phyloP scores from a whole-genome alignment of 2,888 invertebrate genomes.

The Dichetophora obliterata region DNA sequence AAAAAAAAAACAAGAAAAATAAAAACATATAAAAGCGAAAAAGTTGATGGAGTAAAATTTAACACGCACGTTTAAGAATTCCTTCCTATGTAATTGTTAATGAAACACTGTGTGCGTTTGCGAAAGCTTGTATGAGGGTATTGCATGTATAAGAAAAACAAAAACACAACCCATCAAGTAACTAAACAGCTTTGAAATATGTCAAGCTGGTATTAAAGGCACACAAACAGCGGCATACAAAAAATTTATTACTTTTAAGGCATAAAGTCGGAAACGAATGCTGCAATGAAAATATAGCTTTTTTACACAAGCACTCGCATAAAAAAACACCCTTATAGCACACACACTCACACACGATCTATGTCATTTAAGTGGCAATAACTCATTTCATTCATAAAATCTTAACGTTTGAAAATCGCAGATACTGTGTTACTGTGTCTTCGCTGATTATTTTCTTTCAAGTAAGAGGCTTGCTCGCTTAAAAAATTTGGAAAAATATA shows the following conservation, averaged over 20 bases:
- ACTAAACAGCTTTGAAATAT: background rate
- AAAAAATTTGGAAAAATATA: too few species aligned
- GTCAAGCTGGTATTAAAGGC: constrained; percentile 18
- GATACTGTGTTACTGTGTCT: constrained; percentile 9
- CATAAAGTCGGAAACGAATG: constrained; percentile 25
- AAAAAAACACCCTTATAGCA: background rate
- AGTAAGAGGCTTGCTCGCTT: too few species aligned
- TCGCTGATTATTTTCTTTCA: background rate
- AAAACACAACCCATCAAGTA: background rate
- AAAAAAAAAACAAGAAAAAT: too few species aligned
- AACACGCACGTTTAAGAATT: too few species aligned
- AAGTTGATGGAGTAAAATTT: too few species aligned
- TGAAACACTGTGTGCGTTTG: too few species aligned
- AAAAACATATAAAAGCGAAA: too few species aligned
- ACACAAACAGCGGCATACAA: background rate
- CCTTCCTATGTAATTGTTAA: too few species aligned
- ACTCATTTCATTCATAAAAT: constrained; percentile 31
- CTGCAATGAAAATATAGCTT: constrained; percentile 7
- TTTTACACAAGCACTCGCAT: background rate
- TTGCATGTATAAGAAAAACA: too few species aligned
- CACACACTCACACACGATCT: background rate
- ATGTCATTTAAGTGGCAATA: constrained; percentile 20
- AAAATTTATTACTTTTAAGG: constrained; percentile 31
- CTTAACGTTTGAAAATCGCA: background rate
- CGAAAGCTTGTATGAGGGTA: too few species aligned